phyloP scores from a whole-genome alignment of 1,140 invertebrate genomes.

The Forficula auricularia region DNA sequence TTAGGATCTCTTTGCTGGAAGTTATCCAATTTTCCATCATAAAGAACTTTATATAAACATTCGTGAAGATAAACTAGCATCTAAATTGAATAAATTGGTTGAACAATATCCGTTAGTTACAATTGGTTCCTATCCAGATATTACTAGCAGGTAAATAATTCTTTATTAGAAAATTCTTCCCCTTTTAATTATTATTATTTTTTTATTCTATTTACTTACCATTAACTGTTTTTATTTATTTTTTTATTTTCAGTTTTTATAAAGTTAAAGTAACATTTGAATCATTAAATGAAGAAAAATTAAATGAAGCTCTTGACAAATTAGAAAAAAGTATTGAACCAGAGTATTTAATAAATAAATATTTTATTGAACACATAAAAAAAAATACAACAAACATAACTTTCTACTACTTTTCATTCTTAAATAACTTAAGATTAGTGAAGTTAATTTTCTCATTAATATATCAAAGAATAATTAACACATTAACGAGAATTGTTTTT shows the following conservation, averaged over 20 bases:
- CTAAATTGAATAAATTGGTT: constrained; percentile 7
- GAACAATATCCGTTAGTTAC: constrained; percentile 7
- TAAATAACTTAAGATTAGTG: no score
- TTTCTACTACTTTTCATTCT: no score
- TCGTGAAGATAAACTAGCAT: constrained; percentile 4
- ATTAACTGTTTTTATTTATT: not conserved
- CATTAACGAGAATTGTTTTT: no score
- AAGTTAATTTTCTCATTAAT: no score
- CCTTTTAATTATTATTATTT: not conserved
- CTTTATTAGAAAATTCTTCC: not conserved
- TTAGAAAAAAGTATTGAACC: not conserved
- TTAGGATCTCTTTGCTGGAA: constrained; percentile 7
- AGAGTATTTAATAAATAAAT: not conserved
- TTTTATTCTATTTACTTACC: not conserved
- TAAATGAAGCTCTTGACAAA: constrained; percentile 1
- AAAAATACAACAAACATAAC: not conserved
- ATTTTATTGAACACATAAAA: not conserved
- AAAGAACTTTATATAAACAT: constrained; percentile 7
- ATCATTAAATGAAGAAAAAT: not conserved
- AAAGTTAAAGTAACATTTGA: constrained; percentile 7
- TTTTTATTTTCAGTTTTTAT: constrained; percentile 7
- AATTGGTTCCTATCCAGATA: constrained; percentile 10
- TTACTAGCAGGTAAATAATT: constrained; percentile 1
- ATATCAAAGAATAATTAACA: no score
- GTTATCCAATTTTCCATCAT: constrained; percentile 1